phyloP scores from a whole-genome alignment of 1,140 invertebrate genomes.

The Platyscapa corneri region DNA sequence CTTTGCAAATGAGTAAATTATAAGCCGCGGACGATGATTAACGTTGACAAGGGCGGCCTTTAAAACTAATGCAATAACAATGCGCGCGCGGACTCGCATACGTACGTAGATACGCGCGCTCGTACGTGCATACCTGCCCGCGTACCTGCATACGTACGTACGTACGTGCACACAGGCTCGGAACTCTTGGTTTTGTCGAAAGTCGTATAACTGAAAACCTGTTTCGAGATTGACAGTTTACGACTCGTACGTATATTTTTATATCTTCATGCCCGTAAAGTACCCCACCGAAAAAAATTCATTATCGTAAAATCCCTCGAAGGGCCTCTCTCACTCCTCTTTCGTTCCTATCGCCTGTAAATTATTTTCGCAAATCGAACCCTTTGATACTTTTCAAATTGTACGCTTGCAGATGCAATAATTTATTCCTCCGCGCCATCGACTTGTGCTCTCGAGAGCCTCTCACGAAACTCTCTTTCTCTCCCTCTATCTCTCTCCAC shows the following conservation, averaged over 20 bases:
- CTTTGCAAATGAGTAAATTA: conserved; percentile 53
- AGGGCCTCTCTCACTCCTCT: conserved; percentile 33
- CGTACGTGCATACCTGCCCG: neutral
- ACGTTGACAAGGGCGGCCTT: conserved; percentile 54
- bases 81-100: conserved; percentile 22
- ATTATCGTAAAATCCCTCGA: conserved; percentile 54
- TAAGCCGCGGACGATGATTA: conserved; percentile 48
- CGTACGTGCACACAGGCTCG: neutral
- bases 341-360: conserved; percentile 48
- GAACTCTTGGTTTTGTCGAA: conserved; percentile 50
- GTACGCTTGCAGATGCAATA: conserved; percentile 55
- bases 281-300: conserved; percentile 51
- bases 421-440: conserved; percentile 54
- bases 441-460: conserved; percentile 15
- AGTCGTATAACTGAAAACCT: conserved; percentile 55
- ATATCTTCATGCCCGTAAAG: conserved; percentile 53
- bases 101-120: neutral
- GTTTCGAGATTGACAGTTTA: conserved; percentile 55
- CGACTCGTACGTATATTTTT: conserved; percentile 52
- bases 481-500: conserved; percentile 5
- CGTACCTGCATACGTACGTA: neutral
- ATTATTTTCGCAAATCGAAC: conserved; percentile 51
- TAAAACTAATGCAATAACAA: conserved; percentile 54
- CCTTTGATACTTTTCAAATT: conserved; percentile 56
- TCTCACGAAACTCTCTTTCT: conserved; percentile 5